A percentile compares a stretch with the other conserved stretches of the same genome.
These are phyloP conservation scores for Empis livida DNA, from an alignment of 2,888 invertebrate genomes.

Conservation along the genomic window DNA sequence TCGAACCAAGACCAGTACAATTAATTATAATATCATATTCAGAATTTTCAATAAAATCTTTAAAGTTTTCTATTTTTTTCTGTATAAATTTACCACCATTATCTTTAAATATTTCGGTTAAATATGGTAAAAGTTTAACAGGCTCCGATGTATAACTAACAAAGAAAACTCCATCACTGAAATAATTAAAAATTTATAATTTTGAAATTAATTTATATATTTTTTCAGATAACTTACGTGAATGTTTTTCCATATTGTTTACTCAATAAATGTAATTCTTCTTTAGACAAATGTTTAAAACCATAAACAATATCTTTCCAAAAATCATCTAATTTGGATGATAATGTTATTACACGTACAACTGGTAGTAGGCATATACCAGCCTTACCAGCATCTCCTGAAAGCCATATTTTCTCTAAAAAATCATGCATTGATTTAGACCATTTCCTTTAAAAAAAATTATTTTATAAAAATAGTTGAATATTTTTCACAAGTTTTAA, in stretches of 20 bases:
- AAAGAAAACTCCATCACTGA: conserved; percentile 49
- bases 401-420: conserved; percentile 45
- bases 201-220: background rate
- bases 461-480: background rate
- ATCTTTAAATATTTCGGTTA: conserved; percentile 46
- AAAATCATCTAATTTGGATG: conserved; percentile 19
- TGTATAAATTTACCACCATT: conserved; percentile 44
- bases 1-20: conserved; percentile 57
- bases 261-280: conserved; percentile 30
- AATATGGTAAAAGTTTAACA: conserved; percentile 47
- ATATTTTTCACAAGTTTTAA: background rate
- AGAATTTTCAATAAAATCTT: conserved; percentile 31
- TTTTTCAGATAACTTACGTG: conserved; percentile 23
- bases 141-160: conserved; percentile 57
- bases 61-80: conserved; percentile 41
- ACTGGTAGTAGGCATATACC: conserved; percentile 39
- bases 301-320: conserved; percentile 40
- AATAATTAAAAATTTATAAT: conserved; percentile 7
- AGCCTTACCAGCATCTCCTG: conserved; percentile 38
- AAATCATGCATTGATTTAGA: conserved; percentile 46
- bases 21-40: conserved; percentile 61
- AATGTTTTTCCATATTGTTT: conserved; percentile 30
- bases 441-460: conserved; percentile 48
- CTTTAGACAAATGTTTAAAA: conserved; percentile 22
- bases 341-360: conserved; percentile 30